A percentile compares a stretch with the other conserved stretches of the same genome.
Evolutionary conservation across 2,113 vertebrate genomes (phyloP).

Genomic region (Podocnemis expansa): DNA sequence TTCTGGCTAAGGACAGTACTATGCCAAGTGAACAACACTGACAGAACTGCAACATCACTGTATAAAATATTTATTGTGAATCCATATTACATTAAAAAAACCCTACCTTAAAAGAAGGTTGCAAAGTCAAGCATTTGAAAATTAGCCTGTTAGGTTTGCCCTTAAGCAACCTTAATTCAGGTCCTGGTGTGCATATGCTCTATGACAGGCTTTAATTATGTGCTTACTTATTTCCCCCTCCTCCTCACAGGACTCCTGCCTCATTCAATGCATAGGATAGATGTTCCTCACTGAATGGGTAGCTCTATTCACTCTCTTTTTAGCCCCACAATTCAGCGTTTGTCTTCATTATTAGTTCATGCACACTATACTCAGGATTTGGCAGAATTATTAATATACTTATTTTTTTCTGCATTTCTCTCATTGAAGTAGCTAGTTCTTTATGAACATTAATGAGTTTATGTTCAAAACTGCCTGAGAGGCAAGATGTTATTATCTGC

Average conservation of each 20-base stretch:
- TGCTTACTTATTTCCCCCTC: no score
- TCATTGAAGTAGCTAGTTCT: no score
- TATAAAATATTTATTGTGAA: background rate
- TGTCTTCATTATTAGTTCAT: background rate
- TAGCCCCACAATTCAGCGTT: background rate
- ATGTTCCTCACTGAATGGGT: no score
- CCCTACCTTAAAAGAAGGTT: background rate
- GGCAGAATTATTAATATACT: background rate
- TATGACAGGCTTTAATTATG: background rate
- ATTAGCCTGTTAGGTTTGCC: background rate
- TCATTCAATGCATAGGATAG: background rate
- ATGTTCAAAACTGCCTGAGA: background rate
- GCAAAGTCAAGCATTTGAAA: background rate
- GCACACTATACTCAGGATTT: background rate
- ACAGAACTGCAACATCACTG: background rate
- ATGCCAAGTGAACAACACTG: background rate
- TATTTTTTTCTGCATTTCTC: background rate
- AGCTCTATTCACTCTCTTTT: background rate
- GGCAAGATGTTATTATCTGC: background rate
- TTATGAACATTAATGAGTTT: background rate
- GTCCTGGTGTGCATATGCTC: background rate
- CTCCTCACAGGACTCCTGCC: no score
- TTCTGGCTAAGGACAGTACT: background rate
- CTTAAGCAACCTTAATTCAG: background rate
- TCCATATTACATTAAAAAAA: background rate